Evolutionary conservation across 2,113 vertebrate species (phyloP).

Genomic region (Fregata magnificens): DNA sequence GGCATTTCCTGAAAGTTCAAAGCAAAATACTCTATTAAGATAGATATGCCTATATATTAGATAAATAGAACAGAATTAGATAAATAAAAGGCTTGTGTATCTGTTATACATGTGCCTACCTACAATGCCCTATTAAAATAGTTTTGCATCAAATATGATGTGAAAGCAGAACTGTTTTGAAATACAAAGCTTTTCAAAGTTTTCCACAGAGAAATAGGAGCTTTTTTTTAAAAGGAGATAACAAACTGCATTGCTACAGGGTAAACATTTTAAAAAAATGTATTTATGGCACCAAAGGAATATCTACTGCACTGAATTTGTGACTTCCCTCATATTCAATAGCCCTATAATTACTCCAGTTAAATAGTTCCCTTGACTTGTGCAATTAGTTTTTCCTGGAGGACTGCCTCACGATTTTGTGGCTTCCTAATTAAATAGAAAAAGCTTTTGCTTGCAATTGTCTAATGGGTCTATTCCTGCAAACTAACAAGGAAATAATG

Average conservation of each 20-base stretch:
- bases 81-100: not conserved
- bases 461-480: not conserved
- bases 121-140: not conserved
- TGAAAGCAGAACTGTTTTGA: not conserved
- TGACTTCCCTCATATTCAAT: conserved; percentile 8
- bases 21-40: not conserved
- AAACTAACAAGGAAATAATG: not conserved
- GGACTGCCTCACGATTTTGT: not conserved
- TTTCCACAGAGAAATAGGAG: not conserved
- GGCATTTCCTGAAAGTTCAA: not conserved
- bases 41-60: not conserved
- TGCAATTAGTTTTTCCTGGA: conserved; percentile 20
- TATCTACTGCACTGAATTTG: not conserved
- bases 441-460: not conserved
- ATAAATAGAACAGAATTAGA: not conserved
- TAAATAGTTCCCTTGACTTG: not conserved
- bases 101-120: not conserved
- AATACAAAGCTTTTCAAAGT: not conserved
- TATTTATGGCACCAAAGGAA: not conserved
- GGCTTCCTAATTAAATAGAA: not conserved
- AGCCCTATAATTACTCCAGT: not conserved
- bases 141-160: not conserved
- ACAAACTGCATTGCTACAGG: not conserved
- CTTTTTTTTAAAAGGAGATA: not conserved
- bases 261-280: not conserved